Evolutionary conservation across 2,113 vertebrate genomes (phyloP).

Genomic region (Atrichornis clamosus): DNA sequence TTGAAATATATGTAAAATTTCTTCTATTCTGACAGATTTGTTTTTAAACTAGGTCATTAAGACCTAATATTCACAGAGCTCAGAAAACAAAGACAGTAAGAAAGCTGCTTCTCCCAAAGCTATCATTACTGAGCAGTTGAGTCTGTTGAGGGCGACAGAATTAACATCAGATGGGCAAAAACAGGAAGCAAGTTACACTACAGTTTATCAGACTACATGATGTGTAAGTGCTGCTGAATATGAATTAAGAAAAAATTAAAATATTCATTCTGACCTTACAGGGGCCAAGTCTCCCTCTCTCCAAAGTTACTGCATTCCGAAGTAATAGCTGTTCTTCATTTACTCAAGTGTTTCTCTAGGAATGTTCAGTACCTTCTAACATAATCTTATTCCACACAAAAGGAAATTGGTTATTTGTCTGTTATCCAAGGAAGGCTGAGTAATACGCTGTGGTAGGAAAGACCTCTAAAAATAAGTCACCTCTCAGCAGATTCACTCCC

Average conservation of each 20-base stretch:
- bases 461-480: slow-evolving; percentile 62
- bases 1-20: not conserved
- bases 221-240: not conserved
- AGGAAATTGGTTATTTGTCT: slow-evolving; percentile 52
- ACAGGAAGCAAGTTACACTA: slow-evolving; percentile 3
- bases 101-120: slow-evolving; percentile 9
- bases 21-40: not conserved
- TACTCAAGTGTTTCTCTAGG: slow-evolving; percentile 8
- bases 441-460: slow-evolving; percentile 53
- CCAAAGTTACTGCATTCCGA: slow-evolving; percentile 40
- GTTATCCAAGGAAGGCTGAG: slow-evolving; percentile 58
- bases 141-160: not conserved
- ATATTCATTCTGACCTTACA: slow-evolving; percentile 64
- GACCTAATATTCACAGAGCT: not conserved
- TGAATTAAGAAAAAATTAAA: not conserved
- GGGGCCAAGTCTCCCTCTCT: slow-evolving; percentile 34
- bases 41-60: slow-evolving; percentile 1
- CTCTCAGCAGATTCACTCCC: slow-evolving; percentile 64
- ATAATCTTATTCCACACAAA: slow-evolving; percentile 29
- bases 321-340: slow-evolving; percentile 9
- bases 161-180: slow-evolving; percentile 12
- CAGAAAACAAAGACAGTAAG: not conserved
- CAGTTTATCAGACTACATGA: slow-evolving; percentile 1
- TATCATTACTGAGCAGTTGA: not conserved
- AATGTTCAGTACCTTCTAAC: not conserved